Base-by-base conservation (phyloP, 1,140 invertebrate species). In the Drosophila erecta region DNA sequence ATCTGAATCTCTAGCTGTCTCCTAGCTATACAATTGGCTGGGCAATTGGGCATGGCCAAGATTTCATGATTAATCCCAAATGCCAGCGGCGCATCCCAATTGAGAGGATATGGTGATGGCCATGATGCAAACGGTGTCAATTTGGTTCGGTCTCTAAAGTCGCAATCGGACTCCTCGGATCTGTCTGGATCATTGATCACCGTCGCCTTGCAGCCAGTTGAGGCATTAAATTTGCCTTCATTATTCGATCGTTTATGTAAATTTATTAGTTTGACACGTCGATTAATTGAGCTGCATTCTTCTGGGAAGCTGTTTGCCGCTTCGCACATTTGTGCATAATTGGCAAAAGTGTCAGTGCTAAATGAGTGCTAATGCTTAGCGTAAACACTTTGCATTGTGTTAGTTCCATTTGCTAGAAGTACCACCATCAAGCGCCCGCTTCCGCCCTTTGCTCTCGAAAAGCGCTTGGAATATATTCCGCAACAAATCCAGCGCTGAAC, bases 201-300 rank as follows among this genome's bases (percentile, higher is more conserved):
- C 11, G 33, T 6, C 59, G 53, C 74, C 74, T 77, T 77, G 74
- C 74, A 77, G n/a, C 40, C 50, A 60, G 57, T 35, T 37, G 22
- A 35, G 75, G 35, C n/a, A 35, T 15, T 46, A 20, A 57, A 86
- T 81, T 77, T 76, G 14, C 69, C 70, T 79, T 76, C 56, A 84
- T 87, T 76, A 79, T 64, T 69, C 59, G 55, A 33, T 57, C 46
- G 67, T 50, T 47, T 66, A 84, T 87, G 84, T 76, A 84, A 87
- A 87, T 87, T 89, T 69, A 89, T 84, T 89, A 70, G 76, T 66
- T 89, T 71, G 79, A 47, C 64, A 83, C 62, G 51, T 79, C 59
- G 38, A 83, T 83, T 69, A 83, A 86, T 86, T 86, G 84, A 67
- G 40, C 40, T 72, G 61, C 71, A 71, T 62, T 77, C 74, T 51